These are phyloP conservation scores for Hydractinia symbiolongicarpus DNA, from an alignment of 30 jellyfish, hydroid and myxozoan genomes.

Conservation along the genomic window DNA sequence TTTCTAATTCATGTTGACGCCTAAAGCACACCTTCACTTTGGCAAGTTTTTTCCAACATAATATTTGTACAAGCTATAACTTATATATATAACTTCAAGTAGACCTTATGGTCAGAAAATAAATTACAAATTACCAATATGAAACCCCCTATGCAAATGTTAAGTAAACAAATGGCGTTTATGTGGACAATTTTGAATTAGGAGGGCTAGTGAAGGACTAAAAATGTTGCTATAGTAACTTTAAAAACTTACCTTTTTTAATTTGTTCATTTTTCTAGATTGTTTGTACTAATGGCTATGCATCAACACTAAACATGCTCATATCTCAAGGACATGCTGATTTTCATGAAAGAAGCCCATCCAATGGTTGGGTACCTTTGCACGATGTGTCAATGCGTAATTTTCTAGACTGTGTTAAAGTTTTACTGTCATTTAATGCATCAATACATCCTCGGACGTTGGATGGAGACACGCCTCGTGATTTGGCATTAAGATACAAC, in stretches of 20 bases:
- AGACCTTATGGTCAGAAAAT: too few relatives aligned
- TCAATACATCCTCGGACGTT: slow-evolving; percentile 76
- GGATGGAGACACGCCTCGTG: slow-evolving; percentile 94
- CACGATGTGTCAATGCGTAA: slow-evolving; percentile 89
- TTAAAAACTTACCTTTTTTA: not conserved
- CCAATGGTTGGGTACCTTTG: slow-evolving; percentile 88
- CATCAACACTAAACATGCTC: slow-evolving; percentile 46
- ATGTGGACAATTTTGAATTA: too few relatives aligned
- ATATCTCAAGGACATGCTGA: slow-evolving; percentile 77
- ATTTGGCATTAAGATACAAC: slow-evolving; percentile 71
- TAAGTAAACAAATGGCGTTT: too few relatives aligned
- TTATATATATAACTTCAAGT: too few relatives aligned
- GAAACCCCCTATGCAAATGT: too few relatives aligned
- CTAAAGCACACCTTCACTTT: too few relatives aligned
- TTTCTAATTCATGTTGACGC: too few relatives aligned
- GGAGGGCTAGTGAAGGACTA: too few relatives aligned
- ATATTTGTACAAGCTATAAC: too few relatives aligned
- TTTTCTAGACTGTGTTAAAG: slow-evolving; percentile 50
- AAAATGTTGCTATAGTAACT: not conserved
- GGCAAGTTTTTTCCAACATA: too few relatives aligned
- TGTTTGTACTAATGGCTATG: slow-evolving; percentile 71
- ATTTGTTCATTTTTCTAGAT: slow-evolving; percentile 25
- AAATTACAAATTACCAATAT: too few relatives aligned
- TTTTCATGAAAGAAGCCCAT: slow-evolving; percentile 60
- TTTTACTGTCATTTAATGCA: slow-evolving; percentile 74